Conservation (phyloP, 2,888 invertebrate species). For the Philereme transversata region DNA sequence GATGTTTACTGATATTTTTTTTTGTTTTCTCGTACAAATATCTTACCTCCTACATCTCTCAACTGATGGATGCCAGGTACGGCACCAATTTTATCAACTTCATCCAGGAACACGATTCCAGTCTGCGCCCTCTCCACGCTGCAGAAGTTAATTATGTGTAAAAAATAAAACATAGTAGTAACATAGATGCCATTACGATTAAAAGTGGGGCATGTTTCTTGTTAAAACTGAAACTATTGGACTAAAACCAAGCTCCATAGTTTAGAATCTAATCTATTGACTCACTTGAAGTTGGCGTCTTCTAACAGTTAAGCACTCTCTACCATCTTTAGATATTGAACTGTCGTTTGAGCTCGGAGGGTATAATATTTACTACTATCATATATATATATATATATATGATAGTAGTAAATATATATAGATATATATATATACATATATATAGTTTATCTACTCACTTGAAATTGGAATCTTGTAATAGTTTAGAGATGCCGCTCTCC, state of each 20-base stretch:
- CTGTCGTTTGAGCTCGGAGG: slow-evolving; percentile 97
- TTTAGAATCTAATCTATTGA: background rate
- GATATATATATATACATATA: too few species aligned
- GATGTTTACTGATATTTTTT: too few species aligned
- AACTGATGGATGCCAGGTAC: slow-evolving; percentile 96
- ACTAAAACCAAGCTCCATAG: too few species aligned
- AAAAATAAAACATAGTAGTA: background rate
- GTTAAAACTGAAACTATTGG: too few species aligned
- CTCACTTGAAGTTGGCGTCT: slow-evolving; percentile 95
- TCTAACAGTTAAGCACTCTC: slow-evolving; percentile 98
- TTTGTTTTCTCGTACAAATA: background rate
- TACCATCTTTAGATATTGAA: slow-evolving; percentile 98
- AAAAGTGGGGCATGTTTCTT: too few species aligned
- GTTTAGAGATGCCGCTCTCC: too few species aligned
- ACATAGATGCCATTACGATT: too few species aligned
- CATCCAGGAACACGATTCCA: slow-evolving; percentile 99
- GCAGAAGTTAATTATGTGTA: slow-evolving; percentile 34
- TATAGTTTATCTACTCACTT: too few species aligned
- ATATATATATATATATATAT: too few species aligned
- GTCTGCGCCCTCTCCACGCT: slow-evolving; percentile 98
- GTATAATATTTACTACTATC: slow-evolving; percentile 73
- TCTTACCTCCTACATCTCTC: slow-evolving; percentile 94
- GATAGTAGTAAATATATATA: too few species aligned
- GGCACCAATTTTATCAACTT: slow-evolving; percentile 99
- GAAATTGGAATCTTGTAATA: too few species aligned